These are phyloP conservation scores for Apis cerana DNA, from an alignment of 1,140 invertebrate species.

Conservation along the genomic window DNA sequence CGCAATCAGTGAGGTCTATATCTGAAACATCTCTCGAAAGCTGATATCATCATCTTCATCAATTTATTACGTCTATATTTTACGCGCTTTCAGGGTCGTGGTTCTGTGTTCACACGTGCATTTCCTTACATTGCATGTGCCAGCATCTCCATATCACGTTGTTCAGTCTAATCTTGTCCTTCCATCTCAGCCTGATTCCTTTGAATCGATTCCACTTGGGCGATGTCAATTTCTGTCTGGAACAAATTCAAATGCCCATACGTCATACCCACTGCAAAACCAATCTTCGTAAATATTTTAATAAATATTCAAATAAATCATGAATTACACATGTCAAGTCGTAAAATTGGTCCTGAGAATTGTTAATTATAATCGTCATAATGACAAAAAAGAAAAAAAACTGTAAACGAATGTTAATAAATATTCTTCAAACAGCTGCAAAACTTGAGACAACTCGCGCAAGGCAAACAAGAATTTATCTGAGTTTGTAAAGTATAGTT, in stretches of 20 bases:
- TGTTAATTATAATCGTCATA: background rate
- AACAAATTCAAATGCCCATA: conserved; percentile 80
- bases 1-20: no score
- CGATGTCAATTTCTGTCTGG: conserved; percentile 97
- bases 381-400: background rate
- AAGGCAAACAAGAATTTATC: conserved; percentile 19
- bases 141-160: conserved; percentile 99
- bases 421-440: background rate
- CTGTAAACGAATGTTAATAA: background rate
- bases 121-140: conserved; percentile 98
- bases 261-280: conserved; percentile 61
- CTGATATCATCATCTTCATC: background rate
- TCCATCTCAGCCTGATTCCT: conserved; percentile 97
- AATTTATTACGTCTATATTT: background rate
- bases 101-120: background rate
- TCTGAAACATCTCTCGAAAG: no score
- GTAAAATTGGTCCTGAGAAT: no score
- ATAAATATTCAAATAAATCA: no score
- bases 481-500: background rate
- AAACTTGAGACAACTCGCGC: background rate
- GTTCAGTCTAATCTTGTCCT: conserved; percentile 99
- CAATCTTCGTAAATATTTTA: background rate
- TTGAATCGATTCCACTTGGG: conserved; percentile 99
- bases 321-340: no score
- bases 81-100: no score